phyloP scores from a whole-genome alignment of 1,140 invertebrate genomes.

The Drosophila quadrilineata region DNA sequence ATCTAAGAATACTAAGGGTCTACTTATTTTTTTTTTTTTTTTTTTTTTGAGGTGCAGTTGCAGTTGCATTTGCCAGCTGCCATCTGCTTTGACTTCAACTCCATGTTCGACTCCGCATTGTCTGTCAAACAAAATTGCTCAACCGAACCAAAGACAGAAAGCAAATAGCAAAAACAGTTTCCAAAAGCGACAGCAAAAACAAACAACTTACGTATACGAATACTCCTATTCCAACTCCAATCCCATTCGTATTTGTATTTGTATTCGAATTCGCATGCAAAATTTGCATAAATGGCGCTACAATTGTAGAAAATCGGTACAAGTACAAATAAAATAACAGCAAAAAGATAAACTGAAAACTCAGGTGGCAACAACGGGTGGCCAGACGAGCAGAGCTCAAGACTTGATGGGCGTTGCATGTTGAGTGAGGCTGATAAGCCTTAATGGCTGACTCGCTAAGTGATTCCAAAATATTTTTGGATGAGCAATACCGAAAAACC shows the following conservation, averaged over 20 bases:
- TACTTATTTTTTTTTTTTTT: too few relatives aligned
- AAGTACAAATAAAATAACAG: constrained; percentile 60
- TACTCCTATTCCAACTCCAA: too few relatives aligned
- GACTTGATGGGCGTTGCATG: constrained; percentile 6
- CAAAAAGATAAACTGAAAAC: constrained; percentile 41
- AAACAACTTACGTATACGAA: constrained; percentile 51
- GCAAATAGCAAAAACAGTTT: constrained; percentile 21
- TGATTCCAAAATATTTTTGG: constrained; percentile 19
- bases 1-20: constrained; percentile 54
- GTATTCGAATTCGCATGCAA: constrained; percentile 50
- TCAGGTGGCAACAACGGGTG: constrained; percentile 32
- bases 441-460: constrained; percentile 53
- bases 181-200: constrained; percentile 65
- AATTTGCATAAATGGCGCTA: constrained; percentile 78
- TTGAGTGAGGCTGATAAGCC: constrained; percentile 1
- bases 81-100: constrained; percentile 5
- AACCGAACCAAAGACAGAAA: constrained; percentile 58
- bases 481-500: constrained; percentile 30
- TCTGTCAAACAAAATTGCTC: constrained; percentile 79
- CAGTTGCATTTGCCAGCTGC: constrained; percentile 31
- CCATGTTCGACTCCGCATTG: constrained; percentile 53
- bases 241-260: constrained; percentile 7
- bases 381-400: constrained; percentile 46
- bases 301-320: constrained; percentile 77
- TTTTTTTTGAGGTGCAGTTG: constrained; percentile 70